Evolutionary conservation across 2,888 invertebrate genomes (phyloP), one percentile per base, ranked within the genome.

Genomic region (Podotricha telesiphe): DNA sequence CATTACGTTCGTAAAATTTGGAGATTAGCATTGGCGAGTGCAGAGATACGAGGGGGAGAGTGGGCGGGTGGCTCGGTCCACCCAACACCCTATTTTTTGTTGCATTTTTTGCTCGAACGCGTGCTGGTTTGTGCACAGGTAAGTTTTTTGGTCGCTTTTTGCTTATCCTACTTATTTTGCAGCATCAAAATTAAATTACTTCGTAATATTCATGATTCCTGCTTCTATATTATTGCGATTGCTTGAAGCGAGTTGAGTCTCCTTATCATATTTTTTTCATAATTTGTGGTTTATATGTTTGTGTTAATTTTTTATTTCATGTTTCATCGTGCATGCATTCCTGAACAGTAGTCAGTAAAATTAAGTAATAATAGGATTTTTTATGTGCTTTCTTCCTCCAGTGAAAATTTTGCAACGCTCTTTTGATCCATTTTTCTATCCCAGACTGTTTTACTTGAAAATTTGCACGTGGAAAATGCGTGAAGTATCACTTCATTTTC

Each of bases 1-100:
- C 88, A 87, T 83, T 84, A 84, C 91, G 82, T 91, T 91, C 83
- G 79, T 86, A 83, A 85, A 86, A 82, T 88, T 78, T 75, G 81
- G 79, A 87, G 91, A 91, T 93, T 93, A 90, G 85, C 84, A 84
- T 80, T 86, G 90, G 90, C 87, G 91, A 91, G 88, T 90, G 88
- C 87, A 89, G 85, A 90, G 89, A 91, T 88, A 88, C 82, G 84
- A 83, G 86, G 86, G 85, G 84, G 75, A 84, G 81, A 82, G 85
- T 83, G 74, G 81, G 84, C 80, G 82, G 81, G 84, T 76, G 76
- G 76, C 77, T 73, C 80, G 82, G 80, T 77, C 86, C 87, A 85
- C 89, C 91, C 88, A 81, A 83, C 86, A 81, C 86, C 86, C 80
- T 84, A 76, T 82, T 89, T 89, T 91, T 89, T 89, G 89, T 86